Conservation (phyloP, 2,113 vertebrate species). For the Brienomyrus brachyistius region DNA sequence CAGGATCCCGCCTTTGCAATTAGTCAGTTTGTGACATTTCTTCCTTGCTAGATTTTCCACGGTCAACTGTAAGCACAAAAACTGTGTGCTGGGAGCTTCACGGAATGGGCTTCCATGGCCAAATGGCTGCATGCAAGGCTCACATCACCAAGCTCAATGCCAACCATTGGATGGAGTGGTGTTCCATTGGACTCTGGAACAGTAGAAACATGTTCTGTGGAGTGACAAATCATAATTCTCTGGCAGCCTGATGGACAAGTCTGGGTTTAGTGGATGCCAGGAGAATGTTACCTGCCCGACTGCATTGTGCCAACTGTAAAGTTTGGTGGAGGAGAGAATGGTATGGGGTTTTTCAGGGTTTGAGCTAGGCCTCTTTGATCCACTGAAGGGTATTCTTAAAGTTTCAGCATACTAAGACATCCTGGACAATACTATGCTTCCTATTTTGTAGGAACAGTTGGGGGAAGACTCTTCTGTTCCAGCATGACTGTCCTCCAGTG, state of each 20-base stretch:
- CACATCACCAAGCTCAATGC: neutral
- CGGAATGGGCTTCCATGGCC: neutral
- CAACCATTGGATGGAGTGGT: neutral
- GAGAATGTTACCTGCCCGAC: neutral
- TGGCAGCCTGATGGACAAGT: neutral
- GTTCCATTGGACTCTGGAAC: neutral
- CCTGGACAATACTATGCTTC: neutral
- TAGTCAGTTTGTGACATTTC: neutral
- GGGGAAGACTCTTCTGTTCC: neutral
- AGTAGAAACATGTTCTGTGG: neutral
- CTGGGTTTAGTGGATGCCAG: neutral
- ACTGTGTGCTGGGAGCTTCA: neutral
- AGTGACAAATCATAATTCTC: neutral
- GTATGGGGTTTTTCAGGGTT: neutral
- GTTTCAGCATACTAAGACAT: neutral
- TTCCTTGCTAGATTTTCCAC: neutral
- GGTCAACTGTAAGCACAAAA: neutral
- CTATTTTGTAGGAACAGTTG: neutral
- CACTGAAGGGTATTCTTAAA: neutral
- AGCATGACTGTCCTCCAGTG: neutral
- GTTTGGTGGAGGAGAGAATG: neutral
- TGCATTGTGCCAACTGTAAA: neutral
- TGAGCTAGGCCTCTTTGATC: neutral
- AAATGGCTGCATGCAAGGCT: neutral
- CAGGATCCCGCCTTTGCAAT: neutral